Percentiles rank a stretch among this genome's conserved stretches.
Evolutionary conservation across 2,888 invertebrate species (phyloP).

Genomic region (Pharmacophagus antenor): DNA sequence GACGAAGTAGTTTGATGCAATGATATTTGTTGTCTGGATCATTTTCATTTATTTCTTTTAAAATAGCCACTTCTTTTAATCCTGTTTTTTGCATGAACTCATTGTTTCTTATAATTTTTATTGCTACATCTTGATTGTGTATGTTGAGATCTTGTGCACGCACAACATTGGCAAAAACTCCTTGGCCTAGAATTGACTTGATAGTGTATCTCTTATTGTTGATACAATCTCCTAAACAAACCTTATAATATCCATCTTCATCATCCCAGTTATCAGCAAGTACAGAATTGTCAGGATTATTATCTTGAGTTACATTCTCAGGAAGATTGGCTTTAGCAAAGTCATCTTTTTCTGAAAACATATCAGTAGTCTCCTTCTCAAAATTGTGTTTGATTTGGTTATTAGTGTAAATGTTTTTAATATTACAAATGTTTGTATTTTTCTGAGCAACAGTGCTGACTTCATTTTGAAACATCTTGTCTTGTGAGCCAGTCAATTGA

Average conservation of each 20-base stretch:
- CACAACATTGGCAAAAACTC: conserved; percentile 98
- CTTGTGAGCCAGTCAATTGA: conserved; percentile 47
- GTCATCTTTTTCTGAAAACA: conserved; percentile 95
- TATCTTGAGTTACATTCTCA: conserved; percentile 47
- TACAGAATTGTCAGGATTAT: conserved; percentile 87
- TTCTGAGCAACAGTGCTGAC: conserved; percentile 32
- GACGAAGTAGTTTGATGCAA: conserved; percentile 91
- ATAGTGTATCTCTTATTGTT: conserved; percentile 93
- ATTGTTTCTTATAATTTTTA: conserved; percentile 99
- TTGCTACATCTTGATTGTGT: conserved; percentile 93
- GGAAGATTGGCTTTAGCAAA: conserved; percentile 84
- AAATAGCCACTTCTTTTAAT: conserved; percentile 94
- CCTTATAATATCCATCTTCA: conserved; percentile 97
- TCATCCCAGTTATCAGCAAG: conserved; percentile 99
- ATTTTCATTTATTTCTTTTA: conserved; percentile 95
- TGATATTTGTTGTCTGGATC: conserved; percentile 98
- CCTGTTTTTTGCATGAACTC: conserved; percentile 99
- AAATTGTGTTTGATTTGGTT: conserved; percentile 55
- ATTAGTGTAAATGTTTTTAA: conserved; percentile 39
- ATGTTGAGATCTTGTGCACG: conserved; percentile 93
- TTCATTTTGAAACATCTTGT: conserved; percentile 34
- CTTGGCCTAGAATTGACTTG: conserved; percentile 97
- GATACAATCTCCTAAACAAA: conserved; percentile 92
- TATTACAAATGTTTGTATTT: conserved; percentile 35
- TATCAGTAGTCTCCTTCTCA: conserved; percentile 84